phyloP scores from a whole-genome alignment of 2,797 vertebrate species.

The Morus bassanus region DNA sequence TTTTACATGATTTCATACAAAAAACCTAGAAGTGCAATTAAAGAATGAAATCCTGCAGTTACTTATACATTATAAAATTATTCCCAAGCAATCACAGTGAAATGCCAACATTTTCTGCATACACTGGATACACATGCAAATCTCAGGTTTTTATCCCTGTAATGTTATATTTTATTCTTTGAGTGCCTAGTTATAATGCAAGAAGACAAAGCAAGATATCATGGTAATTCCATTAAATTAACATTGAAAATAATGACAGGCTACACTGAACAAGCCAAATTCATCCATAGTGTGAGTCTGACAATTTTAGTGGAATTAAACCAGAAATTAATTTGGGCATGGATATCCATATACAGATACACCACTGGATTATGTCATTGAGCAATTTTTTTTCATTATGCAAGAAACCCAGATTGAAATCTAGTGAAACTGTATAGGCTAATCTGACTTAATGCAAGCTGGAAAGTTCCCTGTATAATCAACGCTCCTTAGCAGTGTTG shows the following conservation, averaged over 20 bases:
- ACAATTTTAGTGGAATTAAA: background rate
- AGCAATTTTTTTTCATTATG: background rate
- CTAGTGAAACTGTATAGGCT: background rate
- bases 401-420: background rate
- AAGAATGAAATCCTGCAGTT: background rate
- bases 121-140: background rate
- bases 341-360: background rate
- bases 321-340: background rate
- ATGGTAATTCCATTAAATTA: background rate
- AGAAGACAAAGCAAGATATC: background rate
- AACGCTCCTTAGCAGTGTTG: background rate
- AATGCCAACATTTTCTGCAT: background rate
- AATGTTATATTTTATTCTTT: background rate
- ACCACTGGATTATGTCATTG: background rate
- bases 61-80: background rate
- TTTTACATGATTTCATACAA: background rate
- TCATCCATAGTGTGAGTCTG: background rate
- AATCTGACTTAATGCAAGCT: background rate
- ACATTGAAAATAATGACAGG: background rate
- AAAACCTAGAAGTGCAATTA: background rate
- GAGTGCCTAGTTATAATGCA: background rate
- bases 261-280: background rate
- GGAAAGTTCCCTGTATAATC: background rate
- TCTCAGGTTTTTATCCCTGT: background rate
- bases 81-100: background rate